Evolutionary conservation across 2,797 vertebrate genomes (phyloP), one percentile per base, ranked within the genome.

Genomic region (Muscicapa striata): DNA sequence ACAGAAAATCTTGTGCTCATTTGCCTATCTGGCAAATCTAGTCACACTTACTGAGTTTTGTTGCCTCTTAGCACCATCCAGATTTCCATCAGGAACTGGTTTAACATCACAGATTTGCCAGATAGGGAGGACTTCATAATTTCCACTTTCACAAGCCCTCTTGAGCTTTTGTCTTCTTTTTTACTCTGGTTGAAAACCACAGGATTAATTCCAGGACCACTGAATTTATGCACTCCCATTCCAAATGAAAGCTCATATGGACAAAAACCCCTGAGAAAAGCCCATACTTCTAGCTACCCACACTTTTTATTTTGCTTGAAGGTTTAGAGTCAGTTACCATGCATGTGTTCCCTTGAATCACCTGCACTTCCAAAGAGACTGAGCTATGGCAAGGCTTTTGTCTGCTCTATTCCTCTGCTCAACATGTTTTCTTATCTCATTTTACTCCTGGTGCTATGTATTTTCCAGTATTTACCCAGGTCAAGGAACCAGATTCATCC

Each of bases 401-500:
- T 72, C 76, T 66, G 46, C 30, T 88, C 62, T 67, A 14, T 66
- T 90, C 80, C 86, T 85, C 54, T 69, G 69, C 40, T 80, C 62
- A 77, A 88, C 63, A 14, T 51, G 36, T 84, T 91, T 95, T 80
- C 64, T 49, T 58, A 87, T 20, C 51, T 86, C 51, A 59, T 93
- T 91, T 90, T 90, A 86, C 55, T 91, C 58, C 59, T 63, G 45
- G 49, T 87, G 63, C 52, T 85, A 34, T 54, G 26, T 84, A 82
- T 73, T 90, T 84, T 87, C 67, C 80, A 88, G 77, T 36, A 41
- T 18, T 41, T 41, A 41, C 41, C 40, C 41, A 41, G 41, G 70
- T 59, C 93, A 87, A 74, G 55, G 10, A 90, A 67, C 59, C 84
- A 76, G 69, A 36, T 90, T 93, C 55, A 79, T 80, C 87, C 90